Base-by-base conservation (phyloP, 2,113 vertebrate genomes). In the Podiceps cristatus region DNA sequence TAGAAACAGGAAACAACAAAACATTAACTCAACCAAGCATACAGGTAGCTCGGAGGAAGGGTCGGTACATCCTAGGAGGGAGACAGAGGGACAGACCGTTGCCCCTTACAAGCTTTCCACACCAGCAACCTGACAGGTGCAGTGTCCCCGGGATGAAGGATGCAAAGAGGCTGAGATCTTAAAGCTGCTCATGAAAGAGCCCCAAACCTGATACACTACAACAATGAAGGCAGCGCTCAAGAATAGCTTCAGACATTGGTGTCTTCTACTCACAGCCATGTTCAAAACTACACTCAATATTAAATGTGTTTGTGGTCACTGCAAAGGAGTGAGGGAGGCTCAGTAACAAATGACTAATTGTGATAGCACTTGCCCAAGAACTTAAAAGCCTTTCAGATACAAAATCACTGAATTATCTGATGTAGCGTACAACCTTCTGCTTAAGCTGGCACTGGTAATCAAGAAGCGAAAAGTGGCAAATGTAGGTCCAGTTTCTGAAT, bases 321-420 rank as follows among this genome's bases (percentile, higher is more conserved):
- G 1, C 0, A 0, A 72, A 88, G 49, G 28, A 0, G 0, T 18
- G 55, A 95, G 42, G 63, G 50, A 64, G 59, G 37, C 63, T 73
- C 33, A 25, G 22, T 18, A 9, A 72, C 47, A 75, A 75, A 64
- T 4, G 20, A 27, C 13, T 56, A 18, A 60, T 37, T 55, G 28
- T 15, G 23, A 59, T 27, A 59, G 56, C 10, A 18, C n/a, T 56
- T 72, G 45, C 47, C 25, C 31, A 69, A 50, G 56, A 85, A 56
- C 28, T 81, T 67, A 8, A 42, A 85, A 89, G n/a, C 31, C 52
- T 63, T 74, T 79, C 52, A 68, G 62, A 47, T 56, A 60, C 19
- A 52, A 93, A 92, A 72, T 11, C 29, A 27, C 29, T 49, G 69
- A 63, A 20, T 55, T 67, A 72, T 28, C 64, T 37, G 33, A 40